Percentiles rank a stretch among this genome's conserved stretches.
phyloP scores from a whole-genome alignment of 2,113 vertebrate genomes.

The cattle (Bos taurus) region DNA sequence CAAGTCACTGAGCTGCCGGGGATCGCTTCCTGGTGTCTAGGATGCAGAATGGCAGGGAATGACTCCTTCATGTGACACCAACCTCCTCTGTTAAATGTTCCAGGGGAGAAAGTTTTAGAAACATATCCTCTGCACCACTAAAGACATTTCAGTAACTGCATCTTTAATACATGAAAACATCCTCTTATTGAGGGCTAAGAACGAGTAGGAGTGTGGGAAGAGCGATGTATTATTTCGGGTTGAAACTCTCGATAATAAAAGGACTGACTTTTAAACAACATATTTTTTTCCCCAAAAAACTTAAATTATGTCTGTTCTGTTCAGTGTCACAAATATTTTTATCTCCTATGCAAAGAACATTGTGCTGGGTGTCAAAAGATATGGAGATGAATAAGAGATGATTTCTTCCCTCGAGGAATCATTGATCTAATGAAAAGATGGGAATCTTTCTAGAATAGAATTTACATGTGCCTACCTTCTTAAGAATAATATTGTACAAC shows the following conservation, averaged over 20 bases:
- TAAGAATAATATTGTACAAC: not conserved
- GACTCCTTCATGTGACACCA: not conserved
- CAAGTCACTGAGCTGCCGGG: not conserved
- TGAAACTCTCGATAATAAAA: not conserved
- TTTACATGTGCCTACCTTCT: not conserved
- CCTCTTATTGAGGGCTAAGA: not conserved
- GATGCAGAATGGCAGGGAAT: not conserved
- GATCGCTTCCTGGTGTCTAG: not conserved
- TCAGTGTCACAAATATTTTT: constrained; percentile 9
- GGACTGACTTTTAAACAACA: not conserved
- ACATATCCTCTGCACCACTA: not conserved
- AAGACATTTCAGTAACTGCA: not conserved
- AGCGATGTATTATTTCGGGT: not conserved
- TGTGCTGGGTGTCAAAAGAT: not conserved
- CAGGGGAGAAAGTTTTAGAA: not conserved
- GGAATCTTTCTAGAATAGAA: not conserved
- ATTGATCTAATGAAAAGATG: not conserved
- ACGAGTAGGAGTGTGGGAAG: not conserved
- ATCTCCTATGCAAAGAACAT: not conserved
- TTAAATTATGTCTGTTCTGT: not conserved
- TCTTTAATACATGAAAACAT: not conserved
- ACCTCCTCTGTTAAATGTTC: not conserved
- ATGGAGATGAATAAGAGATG: not conserved
- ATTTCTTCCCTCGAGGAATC: not conserved
- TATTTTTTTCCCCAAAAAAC: not conserved